These are phyloP conservation scores for Apis dorsata DNA, from an alignment of 1,140 invertebrate genomes.

Conservation along the genomic window DNA sequence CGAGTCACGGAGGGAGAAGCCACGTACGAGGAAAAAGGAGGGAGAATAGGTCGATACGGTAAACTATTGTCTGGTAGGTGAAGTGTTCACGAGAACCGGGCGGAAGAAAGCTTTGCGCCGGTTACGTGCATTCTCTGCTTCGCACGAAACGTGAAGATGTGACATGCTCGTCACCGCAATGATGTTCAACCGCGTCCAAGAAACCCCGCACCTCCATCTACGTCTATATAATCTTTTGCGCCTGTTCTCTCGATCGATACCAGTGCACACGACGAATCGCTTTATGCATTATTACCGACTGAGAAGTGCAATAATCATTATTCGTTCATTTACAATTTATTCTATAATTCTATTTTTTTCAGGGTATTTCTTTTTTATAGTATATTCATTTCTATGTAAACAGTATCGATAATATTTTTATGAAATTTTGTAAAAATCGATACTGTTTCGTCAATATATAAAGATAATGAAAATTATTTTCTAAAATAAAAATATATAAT, in stretches of 20 bases:
- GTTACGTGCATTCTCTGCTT: slow-evolving; percentile 61
- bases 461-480: background rate
- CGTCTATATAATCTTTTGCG: slow-evolving; percentile 17
- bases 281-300: slow-evolving; percentile 5
- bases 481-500: background rate
- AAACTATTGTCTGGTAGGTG: slow-evolving; percentile 75
- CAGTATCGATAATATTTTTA: background rate
- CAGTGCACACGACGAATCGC: background rate
- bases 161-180: slow-evolving; percentile 33
- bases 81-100: slow-evolving; percentile 73
- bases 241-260: slow-evolving; percentile 48
- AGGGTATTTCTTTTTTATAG: background rate
- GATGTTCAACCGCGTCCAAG: slow-evolving; percentile 28
- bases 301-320: background rate
- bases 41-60: slow-evolving; percentile 73
- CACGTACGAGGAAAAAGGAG: background rate
- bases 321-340: background rate
- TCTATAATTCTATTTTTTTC: background rate
- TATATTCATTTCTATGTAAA: no score
- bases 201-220: slow-evolving; percentile 29
- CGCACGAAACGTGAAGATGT: slow-evolving; percentile 46
- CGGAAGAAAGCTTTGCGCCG: slow-evolving; percentile 66
- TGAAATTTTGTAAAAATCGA: background rate
- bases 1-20: slow-evolving; percentile 36
- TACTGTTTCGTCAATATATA: background rate